Percentiles rank a stretch among this genome's conserved stretches.
Conservation (phyloP, 2,888 invertebrate species). For the Mesoligia furuncula region DNA sequence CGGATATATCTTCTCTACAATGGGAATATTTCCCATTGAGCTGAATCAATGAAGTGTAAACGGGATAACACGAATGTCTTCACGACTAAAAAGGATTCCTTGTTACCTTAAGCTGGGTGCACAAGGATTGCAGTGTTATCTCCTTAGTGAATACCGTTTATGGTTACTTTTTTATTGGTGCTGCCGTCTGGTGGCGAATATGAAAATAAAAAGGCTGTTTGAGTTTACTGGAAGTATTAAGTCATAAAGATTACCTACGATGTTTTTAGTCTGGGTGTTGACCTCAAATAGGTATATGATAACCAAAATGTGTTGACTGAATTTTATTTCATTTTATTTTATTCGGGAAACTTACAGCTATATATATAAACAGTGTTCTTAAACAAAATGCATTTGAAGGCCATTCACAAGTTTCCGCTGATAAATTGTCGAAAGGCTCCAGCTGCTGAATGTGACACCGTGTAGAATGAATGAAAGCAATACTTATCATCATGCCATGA, state of each 20-base stretch:
- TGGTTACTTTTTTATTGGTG: constrained; percentile 42
- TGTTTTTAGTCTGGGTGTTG: neutral
- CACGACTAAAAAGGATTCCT: constrained; percentile 66
- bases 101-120: constrained; percentile 71
- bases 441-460: neutral
- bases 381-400: too few relatives aligned
- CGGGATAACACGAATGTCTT: constrained; percentile 83
- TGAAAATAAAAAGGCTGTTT: constrained; percentile 16
- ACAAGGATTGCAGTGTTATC: constrained; percentile 66
- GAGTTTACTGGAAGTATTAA: constrained; percentile 11
- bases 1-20: constrained; percentile 68
- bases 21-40: constrained; percentile 83
- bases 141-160: constrained; percentile 44
- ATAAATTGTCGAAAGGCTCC: neutral
- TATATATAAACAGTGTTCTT: too few relatives aligned
- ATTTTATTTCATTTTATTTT: neutral
- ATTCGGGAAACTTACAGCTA: too few relatives aligned
- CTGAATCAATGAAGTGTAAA: constrained; percentile 83
- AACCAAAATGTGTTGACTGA: neutral
- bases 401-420: too few relatives aligned
- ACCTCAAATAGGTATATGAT: neutral
- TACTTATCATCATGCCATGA: neutral
- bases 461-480: neutral
- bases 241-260: too few relatives aligned
- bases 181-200: constrained; percentile 10